A percentile compares a stretch with the other conserved stretches of the same genome.
phyloP scores from a whole-genome alignment of 2,888 invertebrate species.

The Antheraea yamamai region DNA sequence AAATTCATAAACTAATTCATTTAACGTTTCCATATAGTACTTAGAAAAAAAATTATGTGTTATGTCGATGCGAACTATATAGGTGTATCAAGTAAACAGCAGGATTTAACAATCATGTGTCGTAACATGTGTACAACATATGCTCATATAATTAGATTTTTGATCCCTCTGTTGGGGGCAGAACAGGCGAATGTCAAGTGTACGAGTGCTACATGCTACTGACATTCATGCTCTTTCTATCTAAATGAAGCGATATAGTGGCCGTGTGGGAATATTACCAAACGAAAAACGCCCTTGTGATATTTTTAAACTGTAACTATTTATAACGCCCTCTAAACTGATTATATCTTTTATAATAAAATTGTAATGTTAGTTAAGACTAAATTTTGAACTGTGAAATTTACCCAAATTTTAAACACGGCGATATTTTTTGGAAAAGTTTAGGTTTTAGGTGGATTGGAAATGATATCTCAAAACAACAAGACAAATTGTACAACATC shows the following conservation, averaged over 20 bases:
- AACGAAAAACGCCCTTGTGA: not conserved
- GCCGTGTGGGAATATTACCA: constrained; percentile 10
- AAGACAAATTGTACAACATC: not conserved
- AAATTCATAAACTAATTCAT: not conserved
- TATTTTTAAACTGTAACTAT: constrained; percentile 1
- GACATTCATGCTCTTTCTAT: constrained; percentile 21
- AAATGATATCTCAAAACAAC: not conserved
- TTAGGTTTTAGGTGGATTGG: not conserved
- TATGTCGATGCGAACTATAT: not conserved
- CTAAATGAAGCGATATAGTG: constrained; percentile 48
- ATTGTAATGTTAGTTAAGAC: not conserved
- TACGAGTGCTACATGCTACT: constrained; percentile 40
- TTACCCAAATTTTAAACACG: not conserved
- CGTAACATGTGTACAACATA: constrained; percentile 15
- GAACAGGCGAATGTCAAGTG: constrained; percentile 66
- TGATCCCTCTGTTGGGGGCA: constrained; percentile 41
- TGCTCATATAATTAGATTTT: constrained; percentile 32
- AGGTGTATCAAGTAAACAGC: not conserved
- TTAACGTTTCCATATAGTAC: not conserved
- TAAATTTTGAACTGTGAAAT: not conserved
- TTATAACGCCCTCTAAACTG: not conserved
- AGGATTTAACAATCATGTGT: constrained; percentile 2
- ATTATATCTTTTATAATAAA: not conserved
- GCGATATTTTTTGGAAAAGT: not conserved
- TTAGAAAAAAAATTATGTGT: no score